Conservation (phyloP, 2,113 vertebrate genomes). For the Bolborhynchus lineola region DNA sequence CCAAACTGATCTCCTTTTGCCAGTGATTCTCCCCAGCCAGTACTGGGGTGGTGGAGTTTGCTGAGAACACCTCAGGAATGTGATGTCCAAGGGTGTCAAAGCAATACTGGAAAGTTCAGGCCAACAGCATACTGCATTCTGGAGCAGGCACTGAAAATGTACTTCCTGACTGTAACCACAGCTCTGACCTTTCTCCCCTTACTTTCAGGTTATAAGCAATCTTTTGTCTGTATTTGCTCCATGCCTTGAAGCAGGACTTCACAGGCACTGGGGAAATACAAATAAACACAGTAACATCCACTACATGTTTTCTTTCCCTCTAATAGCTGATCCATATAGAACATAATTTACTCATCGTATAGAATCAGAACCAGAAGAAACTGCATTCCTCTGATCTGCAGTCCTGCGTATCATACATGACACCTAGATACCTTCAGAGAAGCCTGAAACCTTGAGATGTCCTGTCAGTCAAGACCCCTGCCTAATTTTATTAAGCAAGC, state of each 20-base stretch:
- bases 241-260: background rate
- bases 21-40: background rate
- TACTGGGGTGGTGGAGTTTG: background rate
- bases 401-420: background rate
- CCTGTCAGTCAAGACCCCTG: background rate
- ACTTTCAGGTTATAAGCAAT: background rate
- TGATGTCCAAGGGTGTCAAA: background rate
- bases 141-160: background rate
- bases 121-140: background rate
- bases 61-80: background rate
- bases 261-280: background rate
- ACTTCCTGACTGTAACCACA: background rate
- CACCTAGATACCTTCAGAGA: background rate
- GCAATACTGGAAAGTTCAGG: background rate
- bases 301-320: too few relatives aligned
- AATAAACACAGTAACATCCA: background rate
- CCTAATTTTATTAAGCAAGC: background rate
- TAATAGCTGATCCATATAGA: background rate
- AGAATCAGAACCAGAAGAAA: background rate
- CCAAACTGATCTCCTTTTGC: background rate
- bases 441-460: background rate
- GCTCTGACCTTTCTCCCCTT: background rate
- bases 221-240: background rate
- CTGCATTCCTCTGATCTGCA: background rate
- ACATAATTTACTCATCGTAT: rapidly evolving